phyloP scores from a whole-genome alignment of 2,113 vertebrate genomes.

The Cervus canadensis region DNA sequence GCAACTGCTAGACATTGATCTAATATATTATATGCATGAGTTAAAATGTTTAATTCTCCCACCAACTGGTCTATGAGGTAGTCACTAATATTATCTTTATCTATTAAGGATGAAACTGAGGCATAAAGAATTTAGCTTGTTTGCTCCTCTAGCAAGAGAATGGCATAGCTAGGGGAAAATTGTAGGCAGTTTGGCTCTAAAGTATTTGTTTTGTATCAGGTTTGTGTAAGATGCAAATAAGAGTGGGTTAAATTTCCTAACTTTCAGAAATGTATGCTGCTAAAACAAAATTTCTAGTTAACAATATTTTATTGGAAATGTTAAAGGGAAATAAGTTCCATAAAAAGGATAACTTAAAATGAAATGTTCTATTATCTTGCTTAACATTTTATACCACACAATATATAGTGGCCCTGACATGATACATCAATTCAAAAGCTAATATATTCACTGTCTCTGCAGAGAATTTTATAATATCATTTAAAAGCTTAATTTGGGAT shows the following conservation, averaged over 20 bases:
- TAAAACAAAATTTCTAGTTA: conserved; percentile 13
- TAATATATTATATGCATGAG: not conserved
- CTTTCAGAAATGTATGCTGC: not conserved
- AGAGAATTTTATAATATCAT: not conserved
- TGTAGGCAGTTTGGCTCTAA: not conserved
- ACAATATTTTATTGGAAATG: conserved; percentile 8
- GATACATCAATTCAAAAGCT: not conserved
- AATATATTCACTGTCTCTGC: not conserved
- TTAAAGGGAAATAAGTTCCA: not conserved
- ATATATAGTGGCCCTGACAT: not conserved
- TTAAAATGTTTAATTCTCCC: not conserved
- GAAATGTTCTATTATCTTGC: not conserved
- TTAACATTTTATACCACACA: not conserved
- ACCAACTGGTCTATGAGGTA: not conserved
- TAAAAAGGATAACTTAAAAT: not conserved
- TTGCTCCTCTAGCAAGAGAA: not conserved
- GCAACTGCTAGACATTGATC: not conserved
- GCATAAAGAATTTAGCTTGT: not conserved
- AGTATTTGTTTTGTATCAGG: not conserved
- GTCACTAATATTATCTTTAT: not conserved
- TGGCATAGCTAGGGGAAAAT: not conserved
- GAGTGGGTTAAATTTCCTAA: not conserved
- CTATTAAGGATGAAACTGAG: not conserved
- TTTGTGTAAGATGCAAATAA: not conserved
- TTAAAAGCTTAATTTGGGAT: not conserved